A percentile compares a stretch with the other conserved stretches of the same genome.
These are phyloP conservation scores for Mugil cephalus DNA, from an alignment of 2,113 vertebrate genomes.

Conservation along the genomic window DNA sequence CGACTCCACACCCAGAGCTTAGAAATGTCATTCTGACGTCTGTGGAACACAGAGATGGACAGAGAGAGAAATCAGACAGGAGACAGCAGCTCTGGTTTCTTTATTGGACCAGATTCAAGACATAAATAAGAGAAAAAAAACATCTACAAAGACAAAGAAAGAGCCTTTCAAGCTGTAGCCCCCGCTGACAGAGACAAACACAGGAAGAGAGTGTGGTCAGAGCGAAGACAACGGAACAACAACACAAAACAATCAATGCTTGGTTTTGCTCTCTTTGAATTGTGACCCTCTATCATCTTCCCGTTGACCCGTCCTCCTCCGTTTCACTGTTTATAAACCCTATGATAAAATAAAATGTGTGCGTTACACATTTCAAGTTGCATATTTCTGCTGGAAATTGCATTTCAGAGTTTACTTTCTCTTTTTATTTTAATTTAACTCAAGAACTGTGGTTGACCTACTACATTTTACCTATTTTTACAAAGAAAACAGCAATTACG, in stretches of 20 bases:
- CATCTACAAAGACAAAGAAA: slow-evolving; percentile 29
- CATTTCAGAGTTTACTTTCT: no score
- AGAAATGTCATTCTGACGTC: slow-evolving; percentile 58
- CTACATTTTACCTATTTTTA: no score
- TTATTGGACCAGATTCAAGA: slow-evolving; percentile 6
- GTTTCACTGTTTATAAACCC: no score
- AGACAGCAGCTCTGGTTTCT: slow-evolving; percentile 39
- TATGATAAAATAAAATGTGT: no score
- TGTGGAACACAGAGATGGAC: slow-evolving; percentile 38
- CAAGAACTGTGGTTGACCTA: no score
- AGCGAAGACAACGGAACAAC: slow-evolving; percentile 3
- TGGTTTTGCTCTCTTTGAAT: neutral
- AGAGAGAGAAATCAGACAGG: slow-evolving; percentile 39
- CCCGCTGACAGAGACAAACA: neutral
- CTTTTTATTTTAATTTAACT: no score
- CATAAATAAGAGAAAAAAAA: slow-evolving; percentile 19
- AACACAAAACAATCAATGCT: slow-evolving; percentile 6
- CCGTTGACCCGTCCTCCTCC: no score
- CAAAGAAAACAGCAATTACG: no score
- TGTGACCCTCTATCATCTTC: no score
- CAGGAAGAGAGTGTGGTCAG: slow-evolving; percentile 15
- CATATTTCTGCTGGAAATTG: no score
- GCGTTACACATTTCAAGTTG: no score
- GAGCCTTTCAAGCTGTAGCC: slow-evolving; percentile 28
- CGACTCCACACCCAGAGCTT: slow-evolving; percentile 69